These are phyloP conservation scores for Patiria pectinifera DNA, from an alignment of 53 echinoderm and acorn worm species.

Conservation along the genomic window DNA sequence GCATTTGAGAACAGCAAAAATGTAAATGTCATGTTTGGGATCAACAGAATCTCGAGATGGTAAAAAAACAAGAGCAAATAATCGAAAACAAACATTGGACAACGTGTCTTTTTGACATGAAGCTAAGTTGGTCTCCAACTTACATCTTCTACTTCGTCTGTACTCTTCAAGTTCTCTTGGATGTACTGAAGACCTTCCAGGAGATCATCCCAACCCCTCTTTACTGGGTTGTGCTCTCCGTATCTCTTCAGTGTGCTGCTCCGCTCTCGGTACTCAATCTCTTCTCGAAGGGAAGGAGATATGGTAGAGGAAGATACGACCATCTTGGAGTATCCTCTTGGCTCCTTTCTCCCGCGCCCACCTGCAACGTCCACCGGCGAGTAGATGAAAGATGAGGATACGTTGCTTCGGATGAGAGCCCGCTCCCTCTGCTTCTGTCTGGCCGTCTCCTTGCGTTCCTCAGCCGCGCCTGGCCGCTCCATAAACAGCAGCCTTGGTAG, in stretches of 20 bases:
- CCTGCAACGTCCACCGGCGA: slow-evolving; percentile 10
- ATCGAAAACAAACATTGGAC: neutral
- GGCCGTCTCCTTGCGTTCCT: slow-evolving; percentile 73
- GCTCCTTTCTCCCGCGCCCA: slow-evolving; percentile 4
- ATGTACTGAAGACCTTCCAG: slow-evolving; percentile 69
- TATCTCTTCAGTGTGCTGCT: slow-evolving; percentile 56
- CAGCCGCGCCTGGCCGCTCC: slow-evolving; percentile 80
- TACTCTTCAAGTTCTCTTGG: slow-evolving; percentile 66
- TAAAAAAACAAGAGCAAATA: no score
- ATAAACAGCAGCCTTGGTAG: slow-evolving; percentile 81
- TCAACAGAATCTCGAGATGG: no score
- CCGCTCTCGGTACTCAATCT: slow-evolving; percentile 82
- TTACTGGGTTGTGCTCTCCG: slow-evolving; percentile 45
- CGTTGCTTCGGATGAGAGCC: slow-evolving; percentile 58
- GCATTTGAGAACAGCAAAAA: no score
- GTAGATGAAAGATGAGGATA: slow-evolving; percentile 36
- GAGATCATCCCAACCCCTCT: slow-evolving; percentile 72
- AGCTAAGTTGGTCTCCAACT: neutral
- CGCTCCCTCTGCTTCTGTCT: slow-evolving; percentile 80
- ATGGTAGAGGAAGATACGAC: slow-evolving; percentile 37
- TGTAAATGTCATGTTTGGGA: no score
- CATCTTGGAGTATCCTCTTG: slow-evolving; percentile 28
- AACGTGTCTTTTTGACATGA: neutral
- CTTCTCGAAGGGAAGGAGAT: slow-evolving; percentile 82
- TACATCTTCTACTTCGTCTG: slow-evolving; percentile 82